A percentile compares a stretch with the other conserved stretches of the same genome.
phyloP scores from a whole-genome alignment of 1,140 invertebrate species.

The Himalopsyche phryganea region DNA sequence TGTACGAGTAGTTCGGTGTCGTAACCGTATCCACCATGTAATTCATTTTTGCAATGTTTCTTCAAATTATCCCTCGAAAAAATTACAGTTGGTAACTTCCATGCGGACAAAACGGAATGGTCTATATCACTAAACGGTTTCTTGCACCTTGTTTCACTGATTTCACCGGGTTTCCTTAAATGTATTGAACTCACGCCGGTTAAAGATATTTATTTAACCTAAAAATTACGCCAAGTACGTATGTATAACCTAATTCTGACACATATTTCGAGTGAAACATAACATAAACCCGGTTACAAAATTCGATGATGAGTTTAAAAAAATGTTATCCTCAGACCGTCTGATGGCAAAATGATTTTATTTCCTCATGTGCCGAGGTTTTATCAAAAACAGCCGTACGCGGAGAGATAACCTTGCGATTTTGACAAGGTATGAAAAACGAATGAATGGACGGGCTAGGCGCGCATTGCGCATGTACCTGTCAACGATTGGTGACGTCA shows the following conservation, averaged over 20 bases:
- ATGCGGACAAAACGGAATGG: constrained; percentile 11
- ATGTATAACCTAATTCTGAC: constrained; percentile 15
- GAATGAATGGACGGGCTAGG: constrained; percentile 15
- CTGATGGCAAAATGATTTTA: constrained; percentile 11
- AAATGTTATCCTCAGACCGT: background rate
- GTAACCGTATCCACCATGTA: constrained; percentile 45
- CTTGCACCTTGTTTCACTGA: constrained; percentile 10
- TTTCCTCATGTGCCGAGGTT: constrained; percentile 9
- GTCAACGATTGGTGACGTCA: constrained; percentile 31
- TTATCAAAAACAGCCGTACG: constrained; percentile 14
- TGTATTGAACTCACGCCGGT: constrained; percentile 15
- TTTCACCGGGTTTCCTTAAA: constrained; percentile 10
- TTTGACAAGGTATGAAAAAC: constrained; percentile 22
- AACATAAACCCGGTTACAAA: constrained; percentile 2
- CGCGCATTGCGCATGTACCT: constrained; percentile 20
- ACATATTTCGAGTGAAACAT: constrained; percentile 19
- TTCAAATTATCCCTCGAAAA: background rate
- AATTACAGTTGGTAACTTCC: constrained; percentile 1
- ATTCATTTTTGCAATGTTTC: constrained; percentile 36
- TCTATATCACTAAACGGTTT: constrained; percentile 13
- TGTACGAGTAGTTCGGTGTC: constrained; percentile 86
- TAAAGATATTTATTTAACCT: constrained; percentile 26
- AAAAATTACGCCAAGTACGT: constrained; percentile 13
- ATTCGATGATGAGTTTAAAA: background rate
- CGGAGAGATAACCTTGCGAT: constrained; percentile 7